Evolutionary conservation across 2,888 invertebrate species (phyloP), one percentile per base, ranked within the genome.

Genomic region (Lepidocyrtinus sp.): DNA sequence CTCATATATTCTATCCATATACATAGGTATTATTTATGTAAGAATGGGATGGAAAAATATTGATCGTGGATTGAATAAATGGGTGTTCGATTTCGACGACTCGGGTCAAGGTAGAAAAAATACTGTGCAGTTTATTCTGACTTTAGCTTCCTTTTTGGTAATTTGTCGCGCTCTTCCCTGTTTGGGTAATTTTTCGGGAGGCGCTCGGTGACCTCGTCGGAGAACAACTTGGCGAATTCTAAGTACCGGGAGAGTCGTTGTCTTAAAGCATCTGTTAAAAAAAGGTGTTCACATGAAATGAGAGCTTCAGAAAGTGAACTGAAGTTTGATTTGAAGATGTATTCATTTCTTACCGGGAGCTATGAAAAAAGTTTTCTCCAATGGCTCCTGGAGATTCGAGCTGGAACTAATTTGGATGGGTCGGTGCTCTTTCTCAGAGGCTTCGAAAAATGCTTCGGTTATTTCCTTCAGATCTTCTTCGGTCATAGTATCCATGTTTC

Each of bases 151-250:
- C n/a, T 24, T 1, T 46, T 77, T 77, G 71, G 65, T 61, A 27
- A 24, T 22, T 78, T 78, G 71, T 78, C 81, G 26, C 81, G 15
- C 0, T 62, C 27, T 12, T 78, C 70, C 12, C 78, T 67, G 26
- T 62, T 27, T 1, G 83, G 83, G 24, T 83, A 81, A 9, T 36
- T 72, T 62, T 79, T 74, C 3, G 75, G 79, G 0, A 83, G 62
- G 19, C 73, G 64, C 1, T 77, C 80, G 0, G 67, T 75, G 0
- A 73, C 80, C 75, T 85, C 85, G 70, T 84, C 82, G 2, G 83
- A 82, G 61, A 80, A 83, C 15, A 84, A 61, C 72, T 82, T 83
- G 12, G 77, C 72, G 68, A 82, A 83, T 46, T 84, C 84, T 21
- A 85, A 22, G 25, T 67, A 62, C 19, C 78, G 78, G 50, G 73